These are phyloP conservation scores for Drosophila ficusphila DNA, from an alignment of 1,140 invertebrate genomes.

Conservation along the genomic window DNA sequence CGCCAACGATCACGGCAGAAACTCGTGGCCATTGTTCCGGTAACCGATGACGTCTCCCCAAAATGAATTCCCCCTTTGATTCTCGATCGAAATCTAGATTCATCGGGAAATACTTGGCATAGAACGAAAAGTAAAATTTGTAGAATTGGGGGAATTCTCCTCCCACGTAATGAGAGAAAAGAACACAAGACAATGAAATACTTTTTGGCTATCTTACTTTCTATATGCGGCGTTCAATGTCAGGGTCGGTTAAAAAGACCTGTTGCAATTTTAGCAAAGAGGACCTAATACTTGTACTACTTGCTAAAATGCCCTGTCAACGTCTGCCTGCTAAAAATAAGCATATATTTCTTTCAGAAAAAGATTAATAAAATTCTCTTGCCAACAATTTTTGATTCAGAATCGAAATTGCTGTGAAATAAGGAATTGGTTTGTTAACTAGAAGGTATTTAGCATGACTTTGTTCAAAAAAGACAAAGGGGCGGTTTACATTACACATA, in stretches of 20 bases:
- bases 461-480: background rate
- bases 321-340: constrained; percentile 38
- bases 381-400: background rate
- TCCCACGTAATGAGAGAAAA: background rate
- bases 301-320: constrained; percentile 45
- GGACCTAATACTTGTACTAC: background rate
- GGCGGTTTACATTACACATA: too few species aligned
- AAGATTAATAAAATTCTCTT: constrained; percentile 28
- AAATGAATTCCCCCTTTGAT: background rate
- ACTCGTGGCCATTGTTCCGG: constrained; percentile 63
- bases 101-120: constrained; percentile 37
- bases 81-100: constrained; percentile 22
- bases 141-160: constrained; percentile 39
- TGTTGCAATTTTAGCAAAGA: constrained; percentile 4
- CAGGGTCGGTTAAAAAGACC: constrained; percentile 32
- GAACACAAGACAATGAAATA: constrained; percentile 18
- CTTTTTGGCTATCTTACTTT: constrained; percentile 50
- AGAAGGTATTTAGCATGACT: constrained; percentile 6
- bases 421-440: background rate
- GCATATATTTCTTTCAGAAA: constrained; percentile 15
- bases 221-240: constrained; percentile 55
- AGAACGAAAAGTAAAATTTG: constrained; percentile 28
- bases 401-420: constrained; percentile 10
- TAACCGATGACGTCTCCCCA: constrained; percentile 53
- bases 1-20: constrained; percentile 50